Evolutionary conservation across 1,140 invertebrate species (phyloP).

Genomic region (Lineus longissimus): DNA sequence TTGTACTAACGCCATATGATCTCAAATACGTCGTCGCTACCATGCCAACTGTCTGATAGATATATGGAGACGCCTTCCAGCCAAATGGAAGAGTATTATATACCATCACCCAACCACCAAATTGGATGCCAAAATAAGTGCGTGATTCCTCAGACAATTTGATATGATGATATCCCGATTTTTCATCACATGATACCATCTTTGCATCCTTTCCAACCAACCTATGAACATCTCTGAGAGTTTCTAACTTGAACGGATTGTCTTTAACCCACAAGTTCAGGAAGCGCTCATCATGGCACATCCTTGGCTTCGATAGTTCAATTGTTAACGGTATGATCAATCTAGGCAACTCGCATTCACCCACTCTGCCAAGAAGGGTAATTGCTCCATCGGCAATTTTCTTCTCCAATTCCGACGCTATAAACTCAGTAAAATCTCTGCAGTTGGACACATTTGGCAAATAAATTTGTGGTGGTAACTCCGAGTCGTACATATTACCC

Average conservation of each 20-base stretch:
- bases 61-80: conserved; percentile 3
- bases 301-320: not conserved
- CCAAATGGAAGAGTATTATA: conserved; percentile 11
- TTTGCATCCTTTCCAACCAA: conserved; percentile 7
- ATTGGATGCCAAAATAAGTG: not conserved
- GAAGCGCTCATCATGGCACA: not conserved
- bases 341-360: not conserved
- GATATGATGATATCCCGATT: conserved; percentile 8
- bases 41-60: conserved; percentile 2
- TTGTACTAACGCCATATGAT: not conserved
- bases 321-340: not conserved
- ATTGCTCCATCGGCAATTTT: not conserved
- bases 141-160: not conserved
- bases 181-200: conserved; percentile 14
- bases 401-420: conserved; percentile 3
- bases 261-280: conserved; percentile 14
- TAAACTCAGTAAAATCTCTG: conserved; percentile 16
- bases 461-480: conserved; percentile 14
- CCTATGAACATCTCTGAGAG: conserved; percentile 8
- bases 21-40: not conserved
- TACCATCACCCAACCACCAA: not conserved
- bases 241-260: conserved; percentile 14
- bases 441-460: conserved; percentile 15
- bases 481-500: conserved; percentile 14
- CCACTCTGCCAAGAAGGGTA: not conserved